Evolutionary conservation across 1,140 invertebrate genomes (phyloP).

Genomic region (Drosophila cardini): DNA sequence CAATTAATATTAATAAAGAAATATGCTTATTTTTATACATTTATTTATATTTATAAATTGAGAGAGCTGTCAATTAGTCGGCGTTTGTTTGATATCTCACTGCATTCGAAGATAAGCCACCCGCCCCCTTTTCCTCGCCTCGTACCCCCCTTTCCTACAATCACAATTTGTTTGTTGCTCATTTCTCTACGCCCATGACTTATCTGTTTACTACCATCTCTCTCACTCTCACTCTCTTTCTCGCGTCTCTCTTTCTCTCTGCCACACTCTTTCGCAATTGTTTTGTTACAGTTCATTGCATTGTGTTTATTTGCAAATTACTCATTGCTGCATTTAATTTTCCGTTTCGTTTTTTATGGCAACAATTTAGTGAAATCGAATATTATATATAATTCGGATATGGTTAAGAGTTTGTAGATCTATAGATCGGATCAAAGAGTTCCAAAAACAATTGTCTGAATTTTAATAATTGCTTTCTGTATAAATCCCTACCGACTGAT

Average conservation of each 20-base stretch:
- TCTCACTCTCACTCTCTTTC: not conserved
- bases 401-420: not conserved
- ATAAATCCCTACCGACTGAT: too few species aligned
- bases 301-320: slow-evolving; percentile 35
- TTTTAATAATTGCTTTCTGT: too few species aligned
- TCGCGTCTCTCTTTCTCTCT: not conserved
- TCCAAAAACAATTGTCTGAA: too few species aligned
- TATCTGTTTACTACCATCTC: slow-evolving; percentile 3
- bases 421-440: not conserved
- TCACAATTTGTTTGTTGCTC: not conserved
- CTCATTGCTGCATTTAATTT: slow-evolving; percentile 69
- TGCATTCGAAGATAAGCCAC: slow-evolving; percentile 26
- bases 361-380: slow-evolving; percentile 67
- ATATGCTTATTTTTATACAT: not conserved
- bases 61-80: slow-evolving; percentile 35
- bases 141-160: not conserved
- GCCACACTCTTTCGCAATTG: slow-evolving; percentile 25
- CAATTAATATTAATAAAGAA: slow-evolving; percentile 37
- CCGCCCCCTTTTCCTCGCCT: not conserved
- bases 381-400: slow-evolving; percentile 33
- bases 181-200: slow-evolving; percentile 14
- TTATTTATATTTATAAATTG: slow-evolving; percentile 11
- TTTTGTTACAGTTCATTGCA: slow-evolving; percentile 58
- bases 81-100: slow-evolving; percentile 25
- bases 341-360: slow-evolving; percentile 62